A percentile compares a stretch with the other conserved stretches of the same genome.
Conservation (phyloP, 2,888 invertebrate genomes). For the Parasteatoda lunata region DNA sequence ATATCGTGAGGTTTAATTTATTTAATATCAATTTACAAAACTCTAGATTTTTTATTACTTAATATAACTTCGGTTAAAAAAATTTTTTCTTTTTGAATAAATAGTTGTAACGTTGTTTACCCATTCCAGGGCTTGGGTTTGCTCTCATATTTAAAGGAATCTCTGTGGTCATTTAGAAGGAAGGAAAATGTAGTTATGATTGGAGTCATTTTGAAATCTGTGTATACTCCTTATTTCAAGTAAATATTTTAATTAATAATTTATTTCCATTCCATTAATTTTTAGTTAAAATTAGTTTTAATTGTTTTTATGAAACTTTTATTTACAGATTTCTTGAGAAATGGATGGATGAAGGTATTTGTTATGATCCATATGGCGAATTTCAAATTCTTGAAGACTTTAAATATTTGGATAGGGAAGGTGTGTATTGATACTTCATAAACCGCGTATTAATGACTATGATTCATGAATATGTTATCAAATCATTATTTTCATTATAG, state of each 20-base stretch:
- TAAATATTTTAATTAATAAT: slow-evolving; percentile 8
- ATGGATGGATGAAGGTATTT: slow-evolving; percentile 50
- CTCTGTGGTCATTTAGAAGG: slow-evolving; percentile 24
- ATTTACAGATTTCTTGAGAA: slow-evolving; percentile 41
- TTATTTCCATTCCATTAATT: neutral
- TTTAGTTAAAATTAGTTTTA: neutral
- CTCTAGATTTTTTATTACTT: no score
- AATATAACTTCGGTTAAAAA: no score
- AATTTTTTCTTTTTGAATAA: no score
- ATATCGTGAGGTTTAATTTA: no score
- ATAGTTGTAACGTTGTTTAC: neutral
- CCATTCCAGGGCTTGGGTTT: slow-evolving; percentile 48
- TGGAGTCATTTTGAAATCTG: slow-evolving; percentile 47
- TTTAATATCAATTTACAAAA: no score
- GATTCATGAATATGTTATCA: no score
- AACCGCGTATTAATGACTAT: no score
- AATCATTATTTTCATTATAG: no score
- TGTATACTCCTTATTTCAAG: slow-evolving; percentile 51
- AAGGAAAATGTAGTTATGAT: slow-evolving; percentile 49
- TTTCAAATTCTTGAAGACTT: slow-evolving; percentile 57
- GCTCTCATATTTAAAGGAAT: slow-evolving; percentile 18
- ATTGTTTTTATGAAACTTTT: neutral
- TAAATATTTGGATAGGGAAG: slow-evolving; percentile 44
- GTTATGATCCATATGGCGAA: slow-evolving; percentile 51
- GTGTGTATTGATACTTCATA: neutral